Conservation (phyloP, 2,113 vertebrate genomes). For the Trachemys scripta region DNA sequence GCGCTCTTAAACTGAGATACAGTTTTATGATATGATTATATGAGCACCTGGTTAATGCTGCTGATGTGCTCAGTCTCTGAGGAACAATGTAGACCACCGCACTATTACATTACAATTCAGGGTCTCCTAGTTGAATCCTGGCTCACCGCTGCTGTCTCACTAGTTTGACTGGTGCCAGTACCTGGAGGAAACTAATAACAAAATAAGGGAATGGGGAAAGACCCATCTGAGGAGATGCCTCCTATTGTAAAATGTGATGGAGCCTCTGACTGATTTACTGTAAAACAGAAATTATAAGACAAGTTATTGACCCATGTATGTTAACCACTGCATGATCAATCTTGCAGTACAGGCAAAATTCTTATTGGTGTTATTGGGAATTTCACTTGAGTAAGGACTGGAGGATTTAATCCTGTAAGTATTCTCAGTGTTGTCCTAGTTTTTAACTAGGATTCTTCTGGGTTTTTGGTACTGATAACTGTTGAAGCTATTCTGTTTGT, state of each 20-base stretch:
- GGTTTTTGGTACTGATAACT: neutral
- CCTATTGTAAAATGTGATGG: neutral
- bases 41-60: neutral
- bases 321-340: neutral
- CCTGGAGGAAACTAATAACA: neutral
- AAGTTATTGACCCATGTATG: neutral
- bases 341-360: neutral
- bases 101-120: neutral
- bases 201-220: neutral
- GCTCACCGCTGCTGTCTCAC: neutral
- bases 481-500: neutral
- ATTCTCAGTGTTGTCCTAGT: neutral
- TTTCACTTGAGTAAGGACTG: neutral
- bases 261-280: neutral
- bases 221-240: too few species aligned
- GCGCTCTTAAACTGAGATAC: neutral
- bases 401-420: neutral
- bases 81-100: neutral
- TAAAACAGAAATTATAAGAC: neutral
- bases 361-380: neutral
- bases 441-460: neutral
- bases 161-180: neutral
- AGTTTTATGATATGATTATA: neutral
- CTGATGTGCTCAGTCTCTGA: neutral
- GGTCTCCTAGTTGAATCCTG: neutral